Evolutionary conservation across 2,888 invertebrate genomes (phyloP).

Genomic region (Philereme vetulata): DNA sequence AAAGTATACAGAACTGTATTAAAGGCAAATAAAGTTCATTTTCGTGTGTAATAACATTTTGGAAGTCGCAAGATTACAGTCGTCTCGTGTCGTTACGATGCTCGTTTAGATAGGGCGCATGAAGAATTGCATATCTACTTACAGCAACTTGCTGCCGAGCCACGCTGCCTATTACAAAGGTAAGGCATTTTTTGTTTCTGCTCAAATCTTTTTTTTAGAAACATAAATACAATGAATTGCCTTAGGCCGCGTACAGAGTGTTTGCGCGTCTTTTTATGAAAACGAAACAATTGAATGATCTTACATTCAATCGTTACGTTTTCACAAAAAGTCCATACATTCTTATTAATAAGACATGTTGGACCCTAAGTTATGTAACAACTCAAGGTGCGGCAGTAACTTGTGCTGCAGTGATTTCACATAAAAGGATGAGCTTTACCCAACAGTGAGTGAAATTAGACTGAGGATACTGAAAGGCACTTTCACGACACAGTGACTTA

Average conservation of each 20-base stretch:
- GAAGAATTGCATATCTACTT: conserved; percentile 77
- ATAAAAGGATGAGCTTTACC: neutral
- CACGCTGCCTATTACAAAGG: conserved; percentile 31
- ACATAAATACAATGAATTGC: no score
- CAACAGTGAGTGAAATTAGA: neutral
- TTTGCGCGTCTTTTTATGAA: no score
- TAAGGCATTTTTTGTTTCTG: conserved; percentile 7
- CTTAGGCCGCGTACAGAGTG: no score
- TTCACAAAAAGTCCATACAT: no score
- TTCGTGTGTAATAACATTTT: conserved; percentile 43
- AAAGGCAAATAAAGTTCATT: conserved; percentile 46
- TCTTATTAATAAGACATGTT: no score
- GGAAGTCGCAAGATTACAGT: conserved; percentile 71
- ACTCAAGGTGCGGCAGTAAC: no score
- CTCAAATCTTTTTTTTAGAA: neutral
- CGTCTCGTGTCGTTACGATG: conserved; percentile 73
- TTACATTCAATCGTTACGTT: no score
- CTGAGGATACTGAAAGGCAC: neutral
- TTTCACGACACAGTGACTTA: no score
- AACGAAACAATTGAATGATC: no score
- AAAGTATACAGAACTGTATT: conserved; percentile 39
- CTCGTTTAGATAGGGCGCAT: conserved; percentile 80
- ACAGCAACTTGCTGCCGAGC: conserved; percentile 53
- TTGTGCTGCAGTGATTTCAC: neutral
- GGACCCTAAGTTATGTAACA: no score